Evolutionary conservation across 2,888 invertebrate species (phyloP).

Genomic region (Nomada ferruginata): DNA sequence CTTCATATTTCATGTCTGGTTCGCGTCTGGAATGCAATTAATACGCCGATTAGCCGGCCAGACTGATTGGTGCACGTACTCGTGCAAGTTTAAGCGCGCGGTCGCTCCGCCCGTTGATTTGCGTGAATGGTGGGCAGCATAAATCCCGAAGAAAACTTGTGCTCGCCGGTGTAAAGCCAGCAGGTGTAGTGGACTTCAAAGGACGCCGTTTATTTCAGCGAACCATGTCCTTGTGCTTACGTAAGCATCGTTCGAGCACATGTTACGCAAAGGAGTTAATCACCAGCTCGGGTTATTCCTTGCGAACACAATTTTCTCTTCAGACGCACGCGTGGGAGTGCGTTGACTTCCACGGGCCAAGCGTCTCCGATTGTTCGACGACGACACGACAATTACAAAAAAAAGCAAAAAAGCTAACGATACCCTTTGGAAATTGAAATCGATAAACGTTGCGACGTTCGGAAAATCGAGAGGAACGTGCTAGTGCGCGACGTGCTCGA

Average conservation of each 20-base stretch:
- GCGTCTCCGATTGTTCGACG: background rate
- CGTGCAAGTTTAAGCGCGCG: background rate
- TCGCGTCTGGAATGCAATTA: background rate
- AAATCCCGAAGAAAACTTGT: background rate
- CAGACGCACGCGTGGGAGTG: background rate
- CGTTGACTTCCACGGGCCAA: background rate
- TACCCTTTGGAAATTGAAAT: no score
- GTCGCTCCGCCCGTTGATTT: no score
- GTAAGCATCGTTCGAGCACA: slow-evolving; percentile 57
- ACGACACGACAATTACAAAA: no score
- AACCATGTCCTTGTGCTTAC: slow-evolving; percentile 72
- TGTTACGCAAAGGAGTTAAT: slow-evolving; percentile 62
- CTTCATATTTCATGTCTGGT: background rate
- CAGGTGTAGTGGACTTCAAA: slow-evolving; percentile 40
- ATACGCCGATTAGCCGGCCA: background rate
- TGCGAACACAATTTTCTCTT: slow-evolving; percentile 4
- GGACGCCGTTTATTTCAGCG: slow-evolving; percentile 33
- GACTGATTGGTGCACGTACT: background rate
- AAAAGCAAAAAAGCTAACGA: no score
- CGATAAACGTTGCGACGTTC: background rate
- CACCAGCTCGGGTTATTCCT: slow-evolving; percentile 8
- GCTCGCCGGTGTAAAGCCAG: background rate
- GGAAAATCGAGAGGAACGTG: no score
- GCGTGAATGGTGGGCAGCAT: background rate
- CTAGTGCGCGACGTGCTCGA: slow-evolving; percentile 4